These are phyloP conservation scores for Conus betulinus DNA, from an alignment of 1,140 invertebrate genomes.

Conservation along the genomic window DNA sequence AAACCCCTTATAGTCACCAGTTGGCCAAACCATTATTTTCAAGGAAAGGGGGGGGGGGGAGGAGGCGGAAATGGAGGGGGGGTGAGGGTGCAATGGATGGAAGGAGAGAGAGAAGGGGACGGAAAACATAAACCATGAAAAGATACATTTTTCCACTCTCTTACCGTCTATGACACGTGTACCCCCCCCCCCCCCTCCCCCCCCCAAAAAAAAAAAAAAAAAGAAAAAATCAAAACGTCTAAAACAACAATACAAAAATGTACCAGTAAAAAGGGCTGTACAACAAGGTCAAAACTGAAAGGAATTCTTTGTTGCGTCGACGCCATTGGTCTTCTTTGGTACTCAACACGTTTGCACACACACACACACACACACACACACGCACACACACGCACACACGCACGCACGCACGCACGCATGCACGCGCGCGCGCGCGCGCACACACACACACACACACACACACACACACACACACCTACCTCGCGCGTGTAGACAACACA, in stretches of 20 bases:
- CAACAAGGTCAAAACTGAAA: neutral
- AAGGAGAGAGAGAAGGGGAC: too few species aligned
- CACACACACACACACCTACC: neutral
- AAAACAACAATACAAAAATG: neutral
- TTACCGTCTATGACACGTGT: neutral
- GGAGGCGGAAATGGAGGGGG: too few species aligned
- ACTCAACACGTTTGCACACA: neutral
- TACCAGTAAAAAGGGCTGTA: neutral
- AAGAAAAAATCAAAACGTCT: too few species aligned
- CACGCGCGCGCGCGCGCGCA: neutral
- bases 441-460: neutral
- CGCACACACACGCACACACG: neutral
- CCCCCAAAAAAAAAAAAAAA: too few species aligned
- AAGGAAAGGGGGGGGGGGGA: too few species aligned
- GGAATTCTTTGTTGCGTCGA: neutral
- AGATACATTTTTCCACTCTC: too few species aligned
- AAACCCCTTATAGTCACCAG: too few species aligned
- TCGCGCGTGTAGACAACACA: neutral
- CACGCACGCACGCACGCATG: neutral
- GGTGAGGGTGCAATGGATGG: too few species aligned
- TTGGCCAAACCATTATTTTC: too few species aligned
- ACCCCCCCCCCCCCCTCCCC: too few species aligned
- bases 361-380: neutral
- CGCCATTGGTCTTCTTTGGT: neutral
- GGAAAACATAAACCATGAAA: too few species aligned